These are phyloP conservation scores for Apotomis betuletana DNA, from an alignment of 2,888 invertebrate species.

Conservation along the genomic window DNA sequence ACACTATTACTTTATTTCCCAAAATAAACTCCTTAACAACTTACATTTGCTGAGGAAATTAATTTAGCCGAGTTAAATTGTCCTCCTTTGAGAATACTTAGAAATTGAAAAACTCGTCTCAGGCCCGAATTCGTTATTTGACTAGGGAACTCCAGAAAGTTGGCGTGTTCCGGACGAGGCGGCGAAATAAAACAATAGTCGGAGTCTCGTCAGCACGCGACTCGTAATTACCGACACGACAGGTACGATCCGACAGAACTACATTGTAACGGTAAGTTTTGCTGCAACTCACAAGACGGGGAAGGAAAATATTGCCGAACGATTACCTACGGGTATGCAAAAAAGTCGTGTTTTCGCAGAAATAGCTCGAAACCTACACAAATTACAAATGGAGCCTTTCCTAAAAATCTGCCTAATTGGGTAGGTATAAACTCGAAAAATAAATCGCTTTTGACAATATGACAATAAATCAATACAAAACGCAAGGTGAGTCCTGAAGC, in stretches of 20 bases:
- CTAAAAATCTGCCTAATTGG: too few relatives aligned
- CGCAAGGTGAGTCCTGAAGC: too few relatives aligned
- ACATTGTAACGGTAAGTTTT: neutral
- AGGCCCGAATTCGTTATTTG: neutral
- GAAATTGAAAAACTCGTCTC: conserved; percentile 9
- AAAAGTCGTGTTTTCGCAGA: too few relatives aligned
- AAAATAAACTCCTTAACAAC: neutral
- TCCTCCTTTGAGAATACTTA: conserved; percentile 4
- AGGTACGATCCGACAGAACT: neutral
- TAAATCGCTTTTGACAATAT: too few relatives aligned
- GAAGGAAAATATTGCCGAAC: neutral
- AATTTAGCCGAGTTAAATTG: conserved; percentile 1
- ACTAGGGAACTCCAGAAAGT: neutral
- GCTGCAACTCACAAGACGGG: neutral
- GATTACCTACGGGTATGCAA: too few relatives aligned
- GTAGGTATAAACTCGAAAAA: too few relatives aligned
- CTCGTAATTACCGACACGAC: conserved; percentile 15
- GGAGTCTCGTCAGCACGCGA: neutral
- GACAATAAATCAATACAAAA: too few relatives aligned
- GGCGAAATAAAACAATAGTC: conserved; percentile 9
- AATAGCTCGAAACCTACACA: too few relatives aligned
- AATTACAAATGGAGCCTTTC: too few relatives aligned
- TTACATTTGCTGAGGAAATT: neutral
- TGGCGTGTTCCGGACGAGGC: neutral
- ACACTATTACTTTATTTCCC: too few relatives aligned